Conservation (phyloP, 64 coral and sea anemone species). For the Pocillopora damicornis region DNA sequence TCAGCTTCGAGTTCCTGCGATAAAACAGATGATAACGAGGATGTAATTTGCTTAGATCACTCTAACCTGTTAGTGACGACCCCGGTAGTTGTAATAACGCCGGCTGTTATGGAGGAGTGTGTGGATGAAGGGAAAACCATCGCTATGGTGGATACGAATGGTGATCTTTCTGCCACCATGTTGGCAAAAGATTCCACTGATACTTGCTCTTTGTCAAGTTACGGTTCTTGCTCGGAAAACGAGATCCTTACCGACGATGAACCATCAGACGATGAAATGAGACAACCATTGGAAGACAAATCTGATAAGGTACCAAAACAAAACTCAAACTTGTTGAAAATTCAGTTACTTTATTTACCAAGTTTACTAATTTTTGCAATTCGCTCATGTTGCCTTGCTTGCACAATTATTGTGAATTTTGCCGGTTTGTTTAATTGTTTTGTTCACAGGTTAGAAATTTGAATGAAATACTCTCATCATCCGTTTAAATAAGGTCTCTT, state of each 20-base stretch:
- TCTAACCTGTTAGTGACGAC: neutral
- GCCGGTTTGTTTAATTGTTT: neutral
- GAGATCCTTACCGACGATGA: constrained; percentile 62
- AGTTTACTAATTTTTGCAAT: neutral
- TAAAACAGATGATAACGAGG: neutral
- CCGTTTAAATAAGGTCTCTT: neutral
- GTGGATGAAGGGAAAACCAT: neutral
- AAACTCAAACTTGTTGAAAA: neutral
- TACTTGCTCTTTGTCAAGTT: constrained; percentile 40
- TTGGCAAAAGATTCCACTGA: constrained; percentile 22
- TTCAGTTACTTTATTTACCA: neutral
- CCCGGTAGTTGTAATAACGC: constrained; percentile 57
- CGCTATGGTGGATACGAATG: constrained; percentile 9
- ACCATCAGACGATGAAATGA: constrained; percentile 53
- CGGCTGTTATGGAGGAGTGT: constrained; percentile 6
- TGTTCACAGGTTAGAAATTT: neutral
- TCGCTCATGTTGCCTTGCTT: neutral
- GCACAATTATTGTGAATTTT: neutral
- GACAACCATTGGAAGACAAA: constrained; percentile 38
- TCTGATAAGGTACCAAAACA: constrained; percentile 39
- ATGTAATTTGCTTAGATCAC: neutral
- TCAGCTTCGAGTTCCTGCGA: constrained; percentile 2
- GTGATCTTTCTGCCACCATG: constrained; percentile 21
- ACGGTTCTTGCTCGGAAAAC: constrained; percentile 48
- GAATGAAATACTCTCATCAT: neutral